Conservation (phyloP, 2,797 vertebrate genomes). For the Aphelocoma californica region DNA sequence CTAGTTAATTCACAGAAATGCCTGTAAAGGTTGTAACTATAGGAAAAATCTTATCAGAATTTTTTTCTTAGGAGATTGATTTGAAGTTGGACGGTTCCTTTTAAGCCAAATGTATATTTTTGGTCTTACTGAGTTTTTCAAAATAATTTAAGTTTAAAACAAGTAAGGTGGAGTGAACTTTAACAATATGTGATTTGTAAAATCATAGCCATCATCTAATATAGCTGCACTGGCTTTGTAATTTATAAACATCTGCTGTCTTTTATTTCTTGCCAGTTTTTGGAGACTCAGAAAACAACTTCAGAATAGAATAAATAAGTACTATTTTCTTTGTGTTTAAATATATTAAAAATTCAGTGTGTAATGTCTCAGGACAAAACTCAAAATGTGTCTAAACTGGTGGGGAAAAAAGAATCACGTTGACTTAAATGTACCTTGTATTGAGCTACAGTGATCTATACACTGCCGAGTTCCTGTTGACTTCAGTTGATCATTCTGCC, state of each 20-base stretch:
- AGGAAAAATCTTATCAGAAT: background rate
- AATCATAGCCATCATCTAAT: background rate
- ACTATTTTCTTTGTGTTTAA: background rate
- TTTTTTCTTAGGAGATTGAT: background rate
- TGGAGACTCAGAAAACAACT: background rate
- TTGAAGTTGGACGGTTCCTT: background rate
- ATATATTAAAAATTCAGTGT: background rate
- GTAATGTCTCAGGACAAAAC: background rate
- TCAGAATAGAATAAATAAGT: background rate
- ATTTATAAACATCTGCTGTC: background rate
- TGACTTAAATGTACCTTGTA: background rate
- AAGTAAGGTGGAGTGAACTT: background rate
- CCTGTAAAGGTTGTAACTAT: background rate
- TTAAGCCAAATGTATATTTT: background rate
- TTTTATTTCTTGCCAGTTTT: background rate
- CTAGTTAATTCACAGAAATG: background rate
- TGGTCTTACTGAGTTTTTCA: background rate
- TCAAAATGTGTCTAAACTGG: background rate
- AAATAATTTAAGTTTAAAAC: background rate
- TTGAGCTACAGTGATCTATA: background rate
- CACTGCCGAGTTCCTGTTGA: background rate
- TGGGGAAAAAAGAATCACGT: background rate
- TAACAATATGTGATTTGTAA: background rate
- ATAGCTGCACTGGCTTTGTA: background rate
- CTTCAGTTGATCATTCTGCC: background rate